phyloP scores from a whole-genome alignment of 2,113 vertebrate species.

The Ophthalmolycus amberensis region DNA sequence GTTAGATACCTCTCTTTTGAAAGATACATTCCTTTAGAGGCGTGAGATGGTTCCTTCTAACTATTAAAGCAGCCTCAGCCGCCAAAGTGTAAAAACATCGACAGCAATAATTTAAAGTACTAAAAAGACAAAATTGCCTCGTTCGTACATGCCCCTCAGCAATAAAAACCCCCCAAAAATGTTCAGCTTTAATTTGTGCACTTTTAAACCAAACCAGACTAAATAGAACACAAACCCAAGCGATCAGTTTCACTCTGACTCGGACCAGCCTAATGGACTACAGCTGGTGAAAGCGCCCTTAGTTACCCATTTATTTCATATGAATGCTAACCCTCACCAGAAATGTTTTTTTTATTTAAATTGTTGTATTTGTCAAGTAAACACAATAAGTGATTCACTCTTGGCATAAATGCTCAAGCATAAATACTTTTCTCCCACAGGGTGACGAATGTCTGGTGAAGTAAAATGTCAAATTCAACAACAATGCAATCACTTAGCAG shows the following conservation, averaged over 20 bases:
- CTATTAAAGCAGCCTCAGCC: not conserved
- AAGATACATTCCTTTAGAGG: not conserved
- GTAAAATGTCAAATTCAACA: slow-evolving; percentile 21
- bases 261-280: not conserved
- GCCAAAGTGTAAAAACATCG: no score
- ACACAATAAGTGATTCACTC: not conserved
- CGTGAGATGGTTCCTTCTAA: not conserved
- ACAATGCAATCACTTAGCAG: not conserved
- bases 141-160: no score
- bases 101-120: no score
- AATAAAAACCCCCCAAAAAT: no score
- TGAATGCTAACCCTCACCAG: not conserved
- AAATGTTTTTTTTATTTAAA: not conserved
- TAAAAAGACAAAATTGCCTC: no score
- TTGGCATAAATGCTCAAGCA: not conserved
- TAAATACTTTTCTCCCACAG: slow-evolving; percentile 9
- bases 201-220: no score
- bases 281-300: not conserved
- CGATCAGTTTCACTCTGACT: not conserved
- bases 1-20: not conserved
- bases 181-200: no score
- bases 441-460: not conserved
- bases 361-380: not conserved
- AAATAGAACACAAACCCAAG: not conserved
- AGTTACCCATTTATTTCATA: not conserved